phyloP scores from a whole-genome alignment of 1,140 invertebrate genomes.

The Zaprionus ornatus region DNA sequence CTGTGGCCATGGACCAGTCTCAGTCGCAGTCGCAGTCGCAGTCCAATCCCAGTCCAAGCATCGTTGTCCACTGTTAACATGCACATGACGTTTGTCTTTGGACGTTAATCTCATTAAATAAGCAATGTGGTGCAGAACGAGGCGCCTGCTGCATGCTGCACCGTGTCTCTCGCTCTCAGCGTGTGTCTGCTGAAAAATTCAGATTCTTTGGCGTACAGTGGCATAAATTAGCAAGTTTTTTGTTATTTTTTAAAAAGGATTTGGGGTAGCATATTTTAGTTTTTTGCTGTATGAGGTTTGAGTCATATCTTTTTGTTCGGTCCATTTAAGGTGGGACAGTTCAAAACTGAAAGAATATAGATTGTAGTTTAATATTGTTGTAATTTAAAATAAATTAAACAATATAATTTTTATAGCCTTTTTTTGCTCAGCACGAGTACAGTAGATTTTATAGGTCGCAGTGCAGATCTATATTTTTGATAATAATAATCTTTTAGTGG shows the following conservation, averaged over 20 bases:
- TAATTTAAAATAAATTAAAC: too few species aligned
- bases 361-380: too few species aligned
- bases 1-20: conserved; percentile 23
- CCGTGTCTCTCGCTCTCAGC: not conserved
- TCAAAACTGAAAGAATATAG: too few species aligned
- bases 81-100: conserved; percentile 83
- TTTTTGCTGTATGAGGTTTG: too few species aligned
- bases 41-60: not conserved
- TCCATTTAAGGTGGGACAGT: too few species aligned
- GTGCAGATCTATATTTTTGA: too few species aligned
- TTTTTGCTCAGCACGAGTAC: too few species aligned
- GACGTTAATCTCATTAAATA: conserved; percentile 84
- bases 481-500: too few species aligned
- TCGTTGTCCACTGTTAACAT: conserved; percentile 65
- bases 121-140: conserved; percentile 66
- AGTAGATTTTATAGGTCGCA: too few species aligned
- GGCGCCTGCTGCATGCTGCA: conserved; percentile 13
- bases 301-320: too few species aligned
- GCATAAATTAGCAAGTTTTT: conserved; percentile 4
- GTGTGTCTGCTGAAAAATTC: conserved; percentile 22
- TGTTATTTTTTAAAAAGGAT: not conserved
- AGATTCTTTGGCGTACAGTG: conserved; percentile 45
- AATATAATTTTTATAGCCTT: too few species aligned
- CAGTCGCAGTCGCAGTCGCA: not conserved
- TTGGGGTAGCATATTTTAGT: too few species aligned